Evolutionary conservation across 1,140 invertebrate genomes (phyloP).

Genomic region (Drosophila mojavensis): DNA sequence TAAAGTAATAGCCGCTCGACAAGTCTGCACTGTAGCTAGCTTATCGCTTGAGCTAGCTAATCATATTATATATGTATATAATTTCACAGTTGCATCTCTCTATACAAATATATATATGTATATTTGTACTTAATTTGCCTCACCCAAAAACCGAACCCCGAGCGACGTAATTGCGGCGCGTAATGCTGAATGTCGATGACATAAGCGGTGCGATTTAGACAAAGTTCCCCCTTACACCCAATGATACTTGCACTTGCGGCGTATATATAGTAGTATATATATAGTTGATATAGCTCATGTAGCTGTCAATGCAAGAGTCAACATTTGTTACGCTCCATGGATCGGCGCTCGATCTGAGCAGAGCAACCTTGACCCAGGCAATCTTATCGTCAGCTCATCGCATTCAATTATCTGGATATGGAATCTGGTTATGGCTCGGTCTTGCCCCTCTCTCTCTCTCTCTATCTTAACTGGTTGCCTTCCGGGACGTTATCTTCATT

Average conservation of each 20-base stretch:
- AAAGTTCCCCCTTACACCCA: neutral
- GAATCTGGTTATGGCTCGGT: constrained; percentile 33
- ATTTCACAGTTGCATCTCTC: constrained; percentile 18
- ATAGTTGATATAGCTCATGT: neutral
- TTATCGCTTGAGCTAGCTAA: neutral
- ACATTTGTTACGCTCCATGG: constrained; percentile 43
- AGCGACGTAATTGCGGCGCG: constrained; percentile 24
- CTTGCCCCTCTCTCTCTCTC: constrained; percentile 34
- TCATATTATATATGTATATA: neutral
- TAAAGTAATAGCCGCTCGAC: too few relatives aligned
- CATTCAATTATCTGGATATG: constrained; percentile 36
- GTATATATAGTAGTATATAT: neutral
- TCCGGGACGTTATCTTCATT: constrained; percentile 20
- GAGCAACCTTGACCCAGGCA: constrained; percentile 43
- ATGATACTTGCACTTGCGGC: neutral
- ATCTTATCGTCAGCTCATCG: constrained; percentile 39
- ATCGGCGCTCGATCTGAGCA: constrained; percentile 3
- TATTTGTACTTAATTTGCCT: constrained; percentile 7
- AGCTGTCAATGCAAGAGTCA: constrained; percentile 14
- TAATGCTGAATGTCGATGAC: constrained; percentile 25
- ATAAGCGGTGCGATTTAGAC: constrained; percentile 30
- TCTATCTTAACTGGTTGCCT: constrained; percentile 11
- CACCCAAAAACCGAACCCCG: constrained; percentile 34
- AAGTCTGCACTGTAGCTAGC: too few relatives aligned
- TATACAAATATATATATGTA: neutral